Percentiles rank a stretch among this genome's conserved stretches.
Evolutionary conservation across 2,888 invertebrate species (phyloP).

Genomic region (Dryobota labecula): DNA sequence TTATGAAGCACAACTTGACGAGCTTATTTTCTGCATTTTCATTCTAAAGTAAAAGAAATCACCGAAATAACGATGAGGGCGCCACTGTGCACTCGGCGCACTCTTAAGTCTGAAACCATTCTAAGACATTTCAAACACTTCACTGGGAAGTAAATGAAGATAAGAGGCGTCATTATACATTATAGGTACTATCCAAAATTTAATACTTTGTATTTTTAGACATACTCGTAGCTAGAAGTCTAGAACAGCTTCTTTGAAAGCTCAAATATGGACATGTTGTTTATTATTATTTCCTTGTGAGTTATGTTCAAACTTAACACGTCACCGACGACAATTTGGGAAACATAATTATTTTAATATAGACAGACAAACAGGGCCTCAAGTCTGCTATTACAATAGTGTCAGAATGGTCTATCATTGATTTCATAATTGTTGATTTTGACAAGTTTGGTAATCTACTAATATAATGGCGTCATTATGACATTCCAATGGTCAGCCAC

Average conservation of each 20-base stretch:
- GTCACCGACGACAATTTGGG: background rate
- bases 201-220: background rate
- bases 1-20: no score
- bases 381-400: no score
- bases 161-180: background rate
- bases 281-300: constrained; percentile 5
- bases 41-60: no score
- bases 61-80: no score
- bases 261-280: background rate
- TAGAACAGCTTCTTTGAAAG: background rate
- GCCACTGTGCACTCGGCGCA: no score
- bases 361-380: constrained; percentile 17
- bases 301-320: background rate
- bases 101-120: background rate
- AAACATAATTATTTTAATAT: constrained; percentile 1
- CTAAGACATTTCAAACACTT: background rate
- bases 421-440: no score
- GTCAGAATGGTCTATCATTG: no score
- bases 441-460: no score
- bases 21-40: no score
- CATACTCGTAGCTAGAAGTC: background rate
- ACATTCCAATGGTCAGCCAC: no score
- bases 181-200: background rate
- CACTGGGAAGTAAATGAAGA: no score
- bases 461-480: no score